Evolutionary conservation across 2,888 invertebrate genomes (phyloP).

Genomic region (Cheiracanthium punctorium): DNA sequence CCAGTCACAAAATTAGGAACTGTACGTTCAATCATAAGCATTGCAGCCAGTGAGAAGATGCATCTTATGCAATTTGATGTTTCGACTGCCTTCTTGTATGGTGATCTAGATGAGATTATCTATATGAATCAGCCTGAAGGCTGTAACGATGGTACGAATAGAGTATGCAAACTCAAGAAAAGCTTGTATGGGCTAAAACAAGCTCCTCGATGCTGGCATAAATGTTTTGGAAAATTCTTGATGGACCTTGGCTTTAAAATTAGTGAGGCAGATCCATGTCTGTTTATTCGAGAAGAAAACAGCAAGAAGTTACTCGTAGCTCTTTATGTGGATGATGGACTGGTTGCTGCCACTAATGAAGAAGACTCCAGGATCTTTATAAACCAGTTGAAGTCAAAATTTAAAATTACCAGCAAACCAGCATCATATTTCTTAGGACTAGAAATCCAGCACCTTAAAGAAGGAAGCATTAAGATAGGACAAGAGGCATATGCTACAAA

Average conservation of each 20-base stretch:
- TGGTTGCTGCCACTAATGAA: too few species aligned
- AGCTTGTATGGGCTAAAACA: constrained; percentile 35
- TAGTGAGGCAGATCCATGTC: too few species aligned
- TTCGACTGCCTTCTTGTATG: constrained; percentile 6
- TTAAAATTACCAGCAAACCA: too few species aligned
- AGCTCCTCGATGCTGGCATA: constrained; percentile 50
- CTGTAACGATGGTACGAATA: constrained; percentile 26
- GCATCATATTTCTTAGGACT: too few species aligned
- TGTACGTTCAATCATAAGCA: constrained; percentile 8
- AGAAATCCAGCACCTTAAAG: too few species aligned
- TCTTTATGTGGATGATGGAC: too few species aligned
- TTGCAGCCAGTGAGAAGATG: constrained; percentile 20
- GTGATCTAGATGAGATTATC: constrained; percentile 5
- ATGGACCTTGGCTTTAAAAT: constrained; percentile 8
- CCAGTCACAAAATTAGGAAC: constrained; percentile 8
- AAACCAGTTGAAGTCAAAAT: too few species aligned
- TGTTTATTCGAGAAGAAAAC: too few species aligned
- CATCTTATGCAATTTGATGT: constrained; percentile 30
- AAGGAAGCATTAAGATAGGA: background rate
- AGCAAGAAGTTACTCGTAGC: too few species aligned
- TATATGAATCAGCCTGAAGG: constrained; percentile 38
- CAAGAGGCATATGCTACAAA: constrained; percentile 34
- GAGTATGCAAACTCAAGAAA: constrained; percentile 41
- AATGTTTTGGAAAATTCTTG: constrained; percentile 21
- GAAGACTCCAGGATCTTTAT: too few species aligned